These are phyloP conservation scores for Melanargia galathea DNA, from an alignment of 2,888 invertebrate species.

Conservation along the genomic window DNA sequence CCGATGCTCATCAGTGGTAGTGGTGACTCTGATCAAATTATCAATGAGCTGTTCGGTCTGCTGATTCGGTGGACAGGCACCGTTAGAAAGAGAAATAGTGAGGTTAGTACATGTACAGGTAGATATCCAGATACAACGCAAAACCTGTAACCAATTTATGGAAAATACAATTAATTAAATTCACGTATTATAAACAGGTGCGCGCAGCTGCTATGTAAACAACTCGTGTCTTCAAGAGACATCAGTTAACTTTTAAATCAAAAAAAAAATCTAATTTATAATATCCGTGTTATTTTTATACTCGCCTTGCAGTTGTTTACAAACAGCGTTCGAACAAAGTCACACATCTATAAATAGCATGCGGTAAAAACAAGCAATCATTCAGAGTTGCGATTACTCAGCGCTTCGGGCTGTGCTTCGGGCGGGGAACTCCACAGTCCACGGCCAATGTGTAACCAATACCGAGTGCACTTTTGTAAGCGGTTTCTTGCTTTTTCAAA, in stretches of 20 bases:
- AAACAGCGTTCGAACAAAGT: conserved; percentile 36
- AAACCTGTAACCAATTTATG: too few relatives aligned
- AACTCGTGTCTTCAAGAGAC: conserved; percentile 8
- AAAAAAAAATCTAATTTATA: conserved; percentile 9
- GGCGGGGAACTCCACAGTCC: conserved; percentile 43
- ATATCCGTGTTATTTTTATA: conserved; percentile 32
- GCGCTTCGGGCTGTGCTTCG: conserved; percentile 40
- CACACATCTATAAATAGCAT: conserved; percentile 41
- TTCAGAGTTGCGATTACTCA: conserved; percentile 44
- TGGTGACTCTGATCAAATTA: too few relatives aligned
- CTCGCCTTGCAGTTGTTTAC: conserved; percentile 40
- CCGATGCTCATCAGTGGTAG: too few relatives aligned
- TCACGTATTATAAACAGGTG: too few relatives aligned
- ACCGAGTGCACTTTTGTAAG: conserved; percentile 22
- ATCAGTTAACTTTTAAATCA: conserved; percentile 3
- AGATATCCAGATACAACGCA: too few relatives aligned
- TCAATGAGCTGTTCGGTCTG: too few relatives aligned
- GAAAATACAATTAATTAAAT: too few relatives aligned
- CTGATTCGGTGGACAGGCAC: too few relatives aligned
- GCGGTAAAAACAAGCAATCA: conserved; percentile 38
- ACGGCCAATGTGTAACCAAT: conserved; percentile 23
- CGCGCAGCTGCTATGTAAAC: not conserved
- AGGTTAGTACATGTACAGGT: too few relatives aligned
- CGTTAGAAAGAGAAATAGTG: too few relatives aligned
- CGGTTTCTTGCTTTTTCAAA: conserved; percentile 10